phyloP scores from a whole-genome alignment of 2,888 invertebrate species.

The Palloptera scutellata region DNA sequence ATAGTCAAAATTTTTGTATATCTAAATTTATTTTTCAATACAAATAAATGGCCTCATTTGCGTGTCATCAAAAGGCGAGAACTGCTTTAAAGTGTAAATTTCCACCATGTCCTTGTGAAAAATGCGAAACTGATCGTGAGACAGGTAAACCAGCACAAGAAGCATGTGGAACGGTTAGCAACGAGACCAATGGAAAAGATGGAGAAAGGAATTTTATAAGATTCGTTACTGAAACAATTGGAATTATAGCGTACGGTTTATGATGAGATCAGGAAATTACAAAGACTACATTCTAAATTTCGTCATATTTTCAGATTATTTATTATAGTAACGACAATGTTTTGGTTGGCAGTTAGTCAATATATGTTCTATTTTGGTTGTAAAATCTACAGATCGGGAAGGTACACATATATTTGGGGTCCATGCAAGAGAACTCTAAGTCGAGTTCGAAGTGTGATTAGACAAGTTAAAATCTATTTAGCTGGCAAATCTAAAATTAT shows the following conservation, averaged over 20 bases:
- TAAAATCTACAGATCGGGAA: conserved; percentile 33
- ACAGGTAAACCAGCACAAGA: conserved; percentile 6
- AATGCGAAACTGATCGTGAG: conserved; percentile 35
- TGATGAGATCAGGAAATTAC: conserved; percentile 37
- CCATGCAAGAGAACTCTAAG: no score
- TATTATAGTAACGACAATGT: conserved; percentile 46
- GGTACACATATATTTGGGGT: conserved; percentile 25
- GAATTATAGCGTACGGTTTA: conserved; percentile 40
- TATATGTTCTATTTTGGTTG: conserved; percentile 38
- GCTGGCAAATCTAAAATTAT: no score
- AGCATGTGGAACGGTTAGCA: neutral
- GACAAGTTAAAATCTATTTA: no score
- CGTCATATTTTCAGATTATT: conserved; percentile 45
- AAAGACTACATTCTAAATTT: neutral
- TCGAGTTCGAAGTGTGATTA: no score
- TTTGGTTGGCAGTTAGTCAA: conserved; percentile 49
- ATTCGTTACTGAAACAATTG: conserved; percentile 32
- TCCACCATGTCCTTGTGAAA: conserved; percentile 44
- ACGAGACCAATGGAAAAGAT: conserved; percentile 3
- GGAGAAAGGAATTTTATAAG: conserved; percentile 8
- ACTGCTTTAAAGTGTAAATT: conserved; percentile 26
- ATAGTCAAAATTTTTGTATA: conserved; percentile 20
- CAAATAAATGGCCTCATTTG: no score
- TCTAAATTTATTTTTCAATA: no score
- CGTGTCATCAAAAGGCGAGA: conserved; percentile 6